Evolutionary conservation across 2,888 invertebrate species (phyloP).

Genomic region (Tipula lateralis): DNA sequence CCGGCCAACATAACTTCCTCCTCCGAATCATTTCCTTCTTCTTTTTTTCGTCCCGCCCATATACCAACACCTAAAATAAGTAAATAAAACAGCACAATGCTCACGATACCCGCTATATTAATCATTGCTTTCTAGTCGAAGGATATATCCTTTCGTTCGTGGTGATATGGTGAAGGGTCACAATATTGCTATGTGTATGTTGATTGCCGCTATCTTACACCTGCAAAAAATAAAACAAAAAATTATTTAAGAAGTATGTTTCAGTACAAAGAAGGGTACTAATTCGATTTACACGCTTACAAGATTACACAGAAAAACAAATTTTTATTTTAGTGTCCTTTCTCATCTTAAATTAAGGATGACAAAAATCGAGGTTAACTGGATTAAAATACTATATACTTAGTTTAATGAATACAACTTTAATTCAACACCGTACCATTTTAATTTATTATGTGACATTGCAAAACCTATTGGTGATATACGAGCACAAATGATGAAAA

Average conservation of each 20-base stretch:
- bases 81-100: slow-evolving; percentile 93
- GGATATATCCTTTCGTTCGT: not conserved
- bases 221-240: not conserved
- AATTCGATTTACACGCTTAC: not conserved
- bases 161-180: not conserved
- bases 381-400: too few relatives aligned
- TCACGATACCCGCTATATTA: slow-evolving; percentile 86
- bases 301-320: not conserved
- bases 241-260: not conserved
- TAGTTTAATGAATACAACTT: too few relatives aligned
- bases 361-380: too few relatives aligned
- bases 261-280: not conserved
- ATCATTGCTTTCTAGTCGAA: slow-evolving; percentile 56
- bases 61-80: slow-evolving; percentile 93
- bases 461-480: too few relatives aligned
- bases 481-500: too few relatives aligned
- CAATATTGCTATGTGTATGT: not conserved
- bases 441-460: too few relatives aligned
- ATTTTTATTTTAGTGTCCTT: not conserved
- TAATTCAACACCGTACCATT: too few relatives aligned
- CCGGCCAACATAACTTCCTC: slow-evolving; percentile 99
- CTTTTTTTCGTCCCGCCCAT: slow-evolving; percentile 95
- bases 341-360: too few relatives aligned
- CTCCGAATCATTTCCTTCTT: slow-evolving; percentile 79
- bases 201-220: not conserved